phyloP scores from a whole-genome alignment of 2,888 invertebrate genomes.

The Aethes cnicana region DNA sequence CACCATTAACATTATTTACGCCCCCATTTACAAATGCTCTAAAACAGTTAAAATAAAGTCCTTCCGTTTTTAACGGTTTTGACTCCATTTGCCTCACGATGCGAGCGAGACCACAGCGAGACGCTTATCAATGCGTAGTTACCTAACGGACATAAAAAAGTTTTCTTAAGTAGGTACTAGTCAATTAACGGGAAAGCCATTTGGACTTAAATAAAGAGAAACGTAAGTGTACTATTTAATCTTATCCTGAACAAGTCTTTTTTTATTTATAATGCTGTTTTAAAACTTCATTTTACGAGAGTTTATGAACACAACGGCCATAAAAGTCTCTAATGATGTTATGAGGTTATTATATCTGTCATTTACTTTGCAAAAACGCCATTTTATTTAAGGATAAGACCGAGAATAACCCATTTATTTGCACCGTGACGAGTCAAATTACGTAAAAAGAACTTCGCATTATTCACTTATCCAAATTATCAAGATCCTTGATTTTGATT shows the following conservation, averaged over 20 bases:
- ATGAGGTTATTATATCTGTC: slow-evolving; percentile 48
- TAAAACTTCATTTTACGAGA: slow-evolving; percentile 46
- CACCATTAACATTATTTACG: slow-evolving; percentile 28
- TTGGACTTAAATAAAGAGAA: slow-evolving; percentile 46
- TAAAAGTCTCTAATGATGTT: slow-evolving; percentile 56
- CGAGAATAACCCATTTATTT: background rate
- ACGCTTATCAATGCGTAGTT: slow-evolving; percentile 25
- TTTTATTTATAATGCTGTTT: slow-evolving; percentile 51
- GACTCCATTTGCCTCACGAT: slow-evolving; percentile 55
- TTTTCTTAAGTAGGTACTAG: slow-evolving; percentile 52
- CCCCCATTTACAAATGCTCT: slow-evolving; percentile 35
- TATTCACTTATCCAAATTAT: slow-evolving; percentile 6
- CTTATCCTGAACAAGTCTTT: slow-evolving; percentile 53
- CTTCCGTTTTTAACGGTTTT: slow-evolving; percentile 38
- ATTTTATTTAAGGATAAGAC: background rate
- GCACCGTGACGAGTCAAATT: background rate
- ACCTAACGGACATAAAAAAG: slow-evolving; percentile 54
- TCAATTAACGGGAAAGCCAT: slow-evolving; percentile 66
- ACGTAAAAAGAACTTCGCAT: slow-evolving; percentile 2
- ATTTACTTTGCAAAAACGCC: background rate
- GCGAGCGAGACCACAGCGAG: too few species aligned
- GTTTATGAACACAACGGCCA: slow-evolving; percentile 51
- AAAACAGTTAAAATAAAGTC: slow-evolving; percentile 29
- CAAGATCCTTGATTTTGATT: slow-evolving; percentile 8
- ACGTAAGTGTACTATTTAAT: slow-evolving; percentile 54